Conservation (phyloP, 2,888 invertebrate species). For the Dichetophora obliterata region DNA sequence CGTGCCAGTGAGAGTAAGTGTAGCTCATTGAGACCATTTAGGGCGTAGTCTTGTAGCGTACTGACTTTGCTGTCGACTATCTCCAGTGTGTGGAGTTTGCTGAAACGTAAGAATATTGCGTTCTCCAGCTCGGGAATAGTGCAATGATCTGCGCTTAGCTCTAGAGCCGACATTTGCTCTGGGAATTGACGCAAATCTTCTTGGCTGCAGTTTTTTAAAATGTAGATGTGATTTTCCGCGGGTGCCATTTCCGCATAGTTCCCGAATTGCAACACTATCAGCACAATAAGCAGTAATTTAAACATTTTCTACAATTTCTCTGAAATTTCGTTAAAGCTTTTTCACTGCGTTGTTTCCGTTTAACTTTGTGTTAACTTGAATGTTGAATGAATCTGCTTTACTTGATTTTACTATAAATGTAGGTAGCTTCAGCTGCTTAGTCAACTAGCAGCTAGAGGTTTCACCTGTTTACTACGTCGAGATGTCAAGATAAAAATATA, state of each 20-base stretch:
- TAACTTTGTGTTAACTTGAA: no score
- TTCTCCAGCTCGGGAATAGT: constrained; percentile 59
- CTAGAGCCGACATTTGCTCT: constrained; percentile 15
- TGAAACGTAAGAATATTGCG: constrained; percentile 59
- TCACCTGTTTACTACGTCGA: background rate
- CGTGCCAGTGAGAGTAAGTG: constrained; percentile 60
- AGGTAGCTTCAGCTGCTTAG: background rate
- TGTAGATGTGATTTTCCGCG: constrained; percentile 33
- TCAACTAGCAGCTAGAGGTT: background rate
- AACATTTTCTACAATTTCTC: background rate
- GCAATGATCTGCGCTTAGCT: constrained; percentile 58
- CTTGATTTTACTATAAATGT: background rate
- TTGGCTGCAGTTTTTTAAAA: constrained; percentile 52
- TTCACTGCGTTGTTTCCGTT: background rate
- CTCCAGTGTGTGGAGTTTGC: constrained; percentile 57
- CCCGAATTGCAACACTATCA: background rate
- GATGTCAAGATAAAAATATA: constrained; percentile 20
- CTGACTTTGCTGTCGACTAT: constrained; percentile 58
- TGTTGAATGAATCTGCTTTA: background rate
- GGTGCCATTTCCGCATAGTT: constrained; percentile 9
- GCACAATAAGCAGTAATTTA: background rate
- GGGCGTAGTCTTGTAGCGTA: constrained; percentile 59
- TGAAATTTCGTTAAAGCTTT: background rate
- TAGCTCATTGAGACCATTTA: constrained; percentile 61
- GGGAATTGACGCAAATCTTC: constrained; percentile 45